Base-by-base conservation (phyloP, 2,113 vertebrate species). In the Crotophaga sulcirostris region DNA sequence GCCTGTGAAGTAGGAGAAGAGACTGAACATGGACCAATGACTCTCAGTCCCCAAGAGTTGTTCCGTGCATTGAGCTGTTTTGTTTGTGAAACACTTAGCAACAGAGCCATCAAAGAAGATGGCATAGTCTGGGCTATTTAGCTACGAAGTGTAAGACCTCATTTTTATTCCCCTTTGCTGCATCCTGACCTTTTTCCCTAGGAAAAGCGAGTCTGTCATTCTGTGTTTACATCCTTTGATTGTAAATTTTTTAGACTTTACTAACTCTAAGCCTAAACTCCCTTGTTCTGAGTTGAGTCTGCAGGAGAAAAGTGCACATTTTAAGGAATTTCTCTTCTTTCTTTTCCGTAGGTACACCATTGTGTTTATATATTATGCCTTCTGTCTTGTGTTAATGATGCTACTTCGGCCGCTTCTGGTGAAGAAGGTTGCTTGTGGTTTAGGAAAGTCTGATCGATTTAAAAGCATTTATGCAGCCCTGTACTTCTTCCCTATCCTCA, bases 301-400 rank as follows among this genome's bases (percentile, higher is more conserved):
- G 42, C 28, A 33, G 45, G 31, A 78, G 33, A 20, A 52, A 38
- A 36, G 12, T 25, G 26, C 34, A 55, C 1, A 0, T 55, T 51
- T 56, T 78, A 75, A 72, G 19, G 76, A 47, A 13, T 54, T 47
- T 44, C 1, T 62, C 2, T 86, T 31, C 47, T 24, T n/a, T 24
- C 33, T 55, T 95, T 86, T 49, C 12, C 94, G 12, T 92, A 99
- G 99, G 64, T 99, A 99, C 93, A 99, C 99, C 66, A 99, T 99
- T 1, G 99, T 99, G 78, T 98, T 99, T 47, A 99, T 99, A 93
- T 99, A 99, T 94, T 99, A 99, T 0, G 99, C 99, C 1, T 99
- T 99, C 97, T 99, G 99, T 95, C 95, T 99, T 47, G 98, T 99
- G 58, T 96, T 99, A 56, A 99, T 99, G 99, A 99, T 99, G 99